Evolutionary conservation across 2,888 invertebrate genomes (phyloP).

Genomic region (Volucella bombylans): DNA sequence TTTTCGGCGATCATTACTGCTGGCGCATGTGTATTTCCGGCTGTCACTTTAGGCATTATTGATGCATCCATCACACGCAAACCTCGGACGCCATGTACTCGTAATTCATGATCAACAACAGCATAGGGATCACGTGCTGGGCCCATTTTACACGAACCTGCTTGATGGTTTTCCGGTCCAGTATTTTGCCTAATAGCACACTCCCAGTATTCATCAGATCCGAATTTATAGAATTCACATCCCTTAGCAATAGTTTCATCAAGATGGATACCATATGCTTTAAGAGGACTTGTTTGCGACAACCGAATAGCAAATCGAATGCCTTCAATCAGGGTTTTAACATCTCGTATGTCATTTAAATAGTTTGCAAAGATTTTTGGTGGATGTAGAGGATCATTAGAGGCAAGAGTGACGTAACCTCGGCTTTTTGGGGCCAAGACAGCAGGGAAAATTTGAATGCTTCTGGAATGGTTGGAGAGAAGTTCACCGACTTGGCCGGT

Average conservation of each 20-base stretch:
- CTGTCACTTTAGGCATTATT: slow-evolving; percentile 90
- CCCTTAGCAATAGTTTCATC: slow-evolving; percentile 89
- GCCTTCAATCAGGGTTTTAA: slow-evolving; percentile 90
- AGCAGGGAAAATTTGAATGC: slow-evolving; percentile 90
- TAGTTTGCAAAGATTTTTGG: slow-evolving; percentile 94
- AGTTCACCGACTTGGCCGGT: slow-evolving; percentile 93
- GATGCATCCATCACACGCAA: slow-evolving; percentile 91
- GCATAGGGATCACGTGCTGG: slow-evolving; percentile 87
- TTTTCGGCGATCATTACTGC: slow-evolving; percentile 92
- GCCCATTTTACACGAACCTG: slow-evolving; percentile 93
- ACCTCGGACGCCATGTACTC: slow-evolving; percentile 85
- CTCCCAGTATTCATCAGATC: slow-evolving; percentile 88
- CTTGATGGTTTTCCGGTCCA: slow-evolving; percentile 92
- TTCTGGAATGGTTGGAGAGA: slow-evolving; percentile 87
- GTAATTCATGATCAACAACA: slow-evolving; percentile 88
- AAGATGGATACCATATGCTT: slow-evolving; percentile 88
- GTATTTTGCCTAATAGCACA: slow-evolving; percentile 88
- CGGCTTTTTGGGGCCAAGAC: slow-evolving; percentile 93
- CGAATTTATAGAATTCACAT: slow-evolving; percentile 89
- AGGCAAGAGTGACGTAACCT: slow-evolving; percentile 89
- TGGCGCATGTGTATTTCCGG: slow-evolving; percentile 90
- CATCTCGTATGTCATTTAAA: slow-evolving; percentile 85
- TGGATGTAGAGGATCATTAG: slow-evolving; percentile 89
- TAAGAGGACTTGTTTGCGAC: slow-evolving; percentile 87
- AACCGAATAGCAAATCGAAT: slow-evolving; percentile 90